These are phyloP conservation scores for Carettochelys insculpta DNA, from an alignment of 2,113 vertebrate genomes.

Conservation along the genomic window DNA sequence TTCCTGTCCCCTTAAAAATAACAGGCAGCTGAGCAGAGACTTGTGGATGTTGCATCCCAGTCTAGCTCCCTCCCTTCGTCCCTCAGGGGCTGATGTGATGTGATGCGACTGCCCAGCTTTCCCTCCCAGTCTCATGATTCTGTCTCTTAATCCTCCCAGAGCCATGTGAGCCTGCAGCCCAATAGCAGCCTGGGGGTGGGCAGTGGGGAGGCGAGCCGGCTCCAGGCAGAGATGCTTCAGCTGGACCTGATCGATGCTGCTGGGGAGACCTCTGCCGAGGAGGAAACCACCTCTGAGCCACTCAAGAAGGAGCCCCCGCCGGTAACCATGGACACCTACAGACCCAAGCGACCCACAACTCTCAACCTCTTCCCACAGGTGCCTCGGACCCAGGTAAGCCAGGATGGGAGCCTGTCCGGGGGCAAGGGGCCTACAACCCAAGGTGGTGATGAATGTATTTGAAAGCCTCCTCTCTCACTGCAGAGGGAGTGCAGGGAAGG, in stretches of 20 bases:
- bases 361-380: slow-evolving; percentile 97
- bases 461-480: not conserved
- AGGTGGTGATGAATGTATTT: not conserved
- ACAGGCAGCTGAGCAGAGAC: not conserved
- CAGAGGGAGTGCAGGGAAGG: not conserved
- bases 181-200: slow-evolving; percentile 81
- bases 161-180: slow-evolving; percentile 84
- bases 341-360: slow-evolving; percentile 95
- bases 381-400: slow-evolving; percentile 91
- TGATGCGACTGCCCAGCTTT: not conserved
- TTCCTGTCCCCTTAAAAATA: slow-evolving; percentile 46
- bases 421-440: not conserved
- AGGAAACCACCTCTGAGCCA: slow-evolving; percentile 63
- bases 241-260: slow-evolving; percentile 92
- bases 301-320: slow-evolving; percentile 76
- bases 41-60: not conserved
- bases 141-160: slow-evolving; percentile 76
- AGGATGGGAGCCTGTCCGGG: not conserved
- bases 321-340: slow-evolving; percentile 89
- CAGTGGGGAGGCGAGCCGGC: slow-evolving; percentile 83
- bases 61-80: not conserved
- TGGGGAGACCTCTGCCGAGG: slow-evolving; percentile 80
- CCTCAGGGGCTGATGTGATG: not conserved
- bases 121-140: slow-evolving; percentile 60
- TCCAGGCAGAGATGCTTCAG: slow-evolving; percentile 95